Evolutionary conservation across 2,888 invertebrate genomes (phyloP).

Genomic region (Blastobasis lacticolella): DNA sequence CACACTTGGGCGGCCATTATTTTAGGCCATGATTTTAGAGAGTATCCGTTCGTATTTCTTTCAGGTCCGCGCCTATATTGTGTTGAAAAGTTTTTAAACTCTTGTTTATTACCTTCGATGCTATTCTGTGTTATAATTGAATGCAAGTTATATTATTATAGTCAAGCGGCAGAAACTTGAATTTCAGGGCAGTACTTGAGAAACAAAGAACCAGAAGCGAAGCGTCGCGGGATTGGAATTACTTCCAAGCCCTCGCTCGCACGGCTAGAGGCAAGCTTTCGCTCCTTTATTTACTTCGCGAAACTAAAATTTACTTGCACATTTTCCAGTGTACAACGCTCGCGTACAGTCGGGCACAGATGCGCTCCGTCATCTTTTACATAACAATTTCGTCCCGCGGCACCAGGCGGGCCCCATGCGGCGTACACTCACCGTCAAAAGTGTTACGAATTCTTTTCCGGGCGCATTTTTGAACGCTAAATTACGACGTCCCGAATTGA

Average conservation of each 20-base stretch:
- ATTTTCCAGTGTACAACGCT: not conserved
- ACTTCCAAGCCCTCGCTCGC: not conserved
- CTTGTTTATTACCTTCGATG: too few relatives aligned
- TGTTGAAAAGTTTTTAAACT: too few relatives aligned
- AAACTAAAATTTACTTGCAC: not conserved
- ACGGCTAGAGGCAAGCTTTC: not conserved
- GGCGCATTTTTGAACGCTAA: too few relatives aligned
- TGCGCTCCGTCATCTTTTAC: conserved; percentile 17
- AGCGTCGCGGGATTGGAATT: not conserved
- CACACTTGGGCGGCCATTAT: too few relatives aligned
- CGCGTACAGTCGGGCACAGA: conserved; percentile 14
- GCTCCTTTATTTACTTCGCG: not conserved
- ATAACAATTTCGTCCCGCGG: conserved; percentile 11
- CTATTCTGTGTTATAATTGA: too few relatives aligned
- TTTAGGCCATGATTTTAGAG: too few relatives aligned
- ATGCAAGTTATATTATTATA: too few relatives aligned
- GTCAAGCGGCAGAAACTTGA: not conserved
- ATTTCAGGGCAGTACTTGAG: not conserved
- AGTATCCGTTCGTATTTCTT: too few relatives aligned
- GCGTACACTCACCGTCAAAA: conserved; percentile 6
- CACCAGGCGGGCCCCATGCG: not conserved
- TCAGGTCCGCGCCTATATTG: too few relatives aligned
- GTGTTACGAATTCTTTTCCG: not conserved
- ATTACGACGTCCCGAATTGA: too few relatives aligned
- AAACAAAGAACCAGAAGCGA: not conserved